Base-by-base conservation (phyloP, 2,797 vertebrate genomes). In the Gymnodraco acuticeps region DNA sequence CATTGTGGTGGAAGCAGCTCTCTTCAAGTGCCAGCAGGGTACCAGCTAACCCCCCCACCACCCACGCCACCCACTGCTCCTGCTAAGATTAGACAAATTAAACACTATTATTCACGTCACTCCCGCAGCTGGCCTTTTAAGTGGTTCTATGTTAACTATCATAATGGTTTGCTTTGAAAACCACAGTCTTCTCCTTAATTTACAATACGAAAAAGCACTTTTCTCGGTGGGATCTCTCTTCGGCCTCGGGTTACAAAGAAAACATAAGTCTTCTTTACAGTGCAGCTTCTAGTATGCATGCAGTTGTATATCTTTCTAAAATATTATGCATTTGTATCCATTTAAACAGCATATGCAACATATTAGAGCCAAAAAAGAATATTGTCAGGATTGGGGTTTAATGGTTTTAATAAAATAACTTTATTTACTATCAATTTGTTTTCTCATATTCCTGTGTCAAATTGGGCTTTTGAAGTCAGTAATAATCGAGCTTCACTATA, bases 21-120 rank as follows among this genome's bases (percentile, higher is more conserved):
- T 90, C 82, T 88, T 91, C 87, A 85, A 80, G 85, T 89, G 86
- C 92, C 90, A 90, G 86, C 83, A 85, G 82, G 85, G 86, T 84
- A 83, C 80, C 84, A 74, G 80, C 43, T 19, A 80, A 23, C 64
- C 61, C 79, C 84, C 86, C 79, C 84, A 86, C 67, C 66, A 20
- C 70, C 80, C 68, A 86, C 78, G 59, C 87, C 92, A 90, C 89
- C 89, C 90, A 87, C 89, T 78, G 83, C 90, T 92, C 84, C 88
- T 70, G 87, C 93, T 94, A 94, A 95, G 93, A 95, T 95, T 95
- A 95, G 94, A 94, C 93, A 93, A 94, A 94, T 94, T 90, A 94
- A 95, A 94, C 90, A 81, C 90, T 83, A 94, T 94, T 95, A 93
- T 93, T 94, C 93, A 93, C 90, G 91, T 94, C 94, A 94, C 90